Conservation (phyloP, 2,888 invertebrate genomes). For the Drosophila nr. perissopoda region DNA sequence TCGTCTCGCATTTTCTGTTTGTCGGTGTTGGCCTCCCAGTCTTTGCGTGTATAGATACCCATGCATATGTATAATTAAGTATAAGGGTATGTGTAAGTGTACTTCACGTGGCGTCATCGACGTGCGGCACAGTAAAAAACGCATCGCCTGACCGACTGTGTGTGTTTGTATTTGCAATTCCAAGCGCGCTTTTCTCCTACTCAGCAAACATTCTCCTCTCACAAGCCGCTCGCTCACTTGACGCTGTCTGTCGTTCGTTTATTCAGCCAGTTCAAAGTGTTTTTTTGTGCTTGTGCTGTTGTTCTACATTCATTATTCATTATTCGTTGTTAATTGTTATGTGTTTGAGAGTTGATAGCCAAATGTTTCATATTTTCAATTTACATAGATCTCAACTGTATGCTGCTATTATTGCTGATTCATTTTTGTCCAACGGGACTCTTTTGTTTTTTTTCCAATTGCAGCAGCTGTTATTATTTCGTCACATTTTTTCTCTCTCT, state of each 20-base stretch:
- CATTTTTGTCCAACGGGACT: slow-evolving; percentile 31
- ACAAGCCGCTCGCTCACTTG: slow-evolving; percentile 9
- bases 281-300: slow-evolving; percentile 32
- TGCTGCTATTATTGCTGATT: slow-evolving; percentile 2
- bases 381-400: neutral
- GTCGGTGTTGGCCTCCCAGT: slow-evolving; percentile 22
- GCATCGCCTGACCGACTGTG: slow-evolving; percentile 33
- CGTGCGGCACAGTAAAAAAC: slow-evolving; percentile 31
- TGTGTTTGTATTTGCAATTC: slow-evolving; percentile 33
- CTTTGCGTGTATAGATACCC: slow-evolving; percentile 7
- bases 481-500: slow-evolving; percentile 12
- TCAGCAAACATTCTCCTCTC: neutral
- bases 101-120: slow-evolving; percentile 48
- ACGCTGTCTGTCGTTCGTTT: slow-evolving; percentile 21
- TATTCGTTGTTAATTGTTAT: slow-evolving; percentile 15
- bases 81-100: slow-evolving; percentile 1
- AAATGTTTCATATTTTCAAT: slow-evolving; percentile 13
- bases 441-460: neutral
- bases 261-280: slow-evolving; percentile 45
- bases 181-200: neutral
- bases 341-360: slow-evolving; percentile 13
- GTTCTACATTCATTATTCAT: slow-evolving; percentile 12
- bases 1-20: slow-evolving; percentile 58
- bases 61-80: neutral
- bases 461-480: slow-evolving; percentile 29